phyloP scores from a whole-genome alignment of 2,888 invertebrate genomes.

The Pseudoips prasinana region DNA sequence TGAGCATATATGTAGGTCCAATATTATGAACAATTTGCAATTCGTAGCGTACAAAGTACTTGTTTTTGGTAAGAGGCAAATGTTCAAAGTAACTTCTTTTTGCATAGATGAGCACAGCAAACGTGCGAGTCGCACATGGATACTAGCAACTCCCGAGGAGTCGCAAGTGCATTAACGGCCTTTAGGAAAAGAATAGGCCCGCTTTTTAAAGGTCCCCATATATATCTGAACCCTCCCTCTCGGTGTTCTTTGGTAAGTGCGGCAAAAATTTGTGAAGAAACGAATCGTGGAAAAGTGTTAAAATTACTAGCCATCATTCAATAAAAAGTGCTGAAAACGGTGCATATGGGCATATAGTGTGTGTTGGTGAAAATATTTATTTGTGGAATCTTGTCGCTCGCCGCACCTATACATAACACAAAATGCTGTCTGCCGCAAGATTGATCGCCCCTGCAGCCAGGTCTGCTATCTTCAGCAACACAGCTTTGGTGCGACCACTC shows the following conservation, averaged over 20 bases:
- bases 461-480: constrained; percentile 89
- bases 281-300: constrained; percentile 76
- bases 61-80: too few relatives aligned
- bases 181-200: too few relatives aligned
- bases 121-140: too few relatives aligned
- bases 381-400: constrained; percentile 67
- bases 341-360: constrained; percentile 50
- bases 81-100: too few relatives aligned
- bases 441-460: constrained; percentile 94
- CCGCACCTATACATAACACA: constrained; percentile 74
- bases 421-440: constrained; percentile 92
- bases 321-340: constrained; percentile 57
- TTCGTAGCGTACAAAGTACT: too few relatives aligned
- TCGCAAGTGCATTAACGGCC: too few relatives aligned
- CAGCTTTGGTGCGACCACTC: constrained; percentile 89
- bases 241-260: constrained; percentile 89
- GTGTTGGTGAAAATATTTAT: constrained; percentile 75
- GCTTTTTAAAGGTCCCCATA: too few relatives aligned
- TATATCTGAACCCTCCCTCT: too few relatives aligned
- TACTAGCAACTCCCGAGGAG: too few relatives aligned
- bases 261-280: constrained; percentile 69
- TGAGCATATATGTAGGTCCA: too few relatives aligned
- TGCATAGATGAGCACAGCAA: too few relatives aligned
- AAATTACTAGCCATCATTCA: constrained; percentile 57
- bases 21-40: too few relatives aligned